These are phyloP conservation scores for Ariopsis seemanni DNA, from an alignment of 2,113 vertebrate genomes.

Conservation along the genomic window DNA sequence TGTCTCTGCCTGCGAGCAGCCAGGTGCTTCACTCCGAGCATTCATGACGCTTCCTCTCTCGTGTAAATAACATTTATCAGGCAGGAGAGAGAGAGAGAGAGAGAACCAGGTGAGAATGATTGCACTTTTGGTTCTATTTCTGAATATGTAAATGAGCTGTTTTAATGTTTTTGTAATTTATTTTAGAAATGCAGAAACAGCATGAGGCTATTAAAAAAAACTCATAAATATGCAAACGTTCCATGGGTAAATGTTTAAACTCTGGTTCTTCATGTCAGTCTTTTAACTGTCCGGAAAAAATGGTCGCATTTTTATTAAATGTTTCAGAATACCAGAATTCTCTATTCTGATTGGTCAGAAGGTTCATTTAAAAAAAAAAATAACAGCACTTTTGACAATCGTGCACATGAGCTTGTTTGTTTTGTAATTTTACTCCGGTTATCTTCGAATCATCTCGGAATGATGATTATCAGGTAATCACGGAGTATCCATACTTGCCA, in stretches of 20 bases:
- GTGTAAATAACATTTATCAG: conserved; percentile 81
- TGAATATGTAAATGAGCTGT: conserved; percentile 47
- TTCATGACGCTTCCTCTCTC: conserved; percentile 72
- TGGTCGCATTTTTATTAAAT: too few species aligned
- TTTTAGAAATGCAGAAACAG: conserved; percentile 32
- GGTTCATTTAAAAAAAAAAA: too few species aligned
- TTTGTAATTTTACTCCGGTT: neutral
- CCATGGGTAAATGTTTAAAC: neutral
- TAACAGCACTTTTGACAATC: too few species aligned
- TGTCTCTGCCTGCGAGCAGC: conserved; percentile 74
- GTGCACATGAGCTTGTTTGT: neutral
- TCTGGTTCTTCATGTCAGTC: too few species aligned
- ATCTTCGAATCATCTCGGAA: neutral
- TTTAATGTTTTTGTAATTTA: conserved; percentile 21
- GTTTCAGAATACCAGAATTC: neutral
- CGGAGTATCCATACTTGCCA: neutral
- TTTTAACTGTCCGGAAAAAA: neutral
- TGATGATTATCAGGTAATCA: neutral
- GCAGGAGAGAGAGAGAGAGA: conserved; percentile 45
- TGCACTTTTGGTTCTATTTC: conserved; percentile 51
- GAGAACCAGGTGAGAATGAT: conserved; percentile 57
- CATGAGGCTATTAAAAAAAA: neutral
- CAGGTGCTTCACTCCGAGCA: conserved; percentile 76
- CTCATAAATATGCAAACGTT: conserved; percentile 10
- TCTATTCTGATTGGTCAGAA: neutral